Evolutionary conservation across 2,888 invertebrate genomes (phyloP).

Genomic region (Hemaris fuciformis): DNA sequence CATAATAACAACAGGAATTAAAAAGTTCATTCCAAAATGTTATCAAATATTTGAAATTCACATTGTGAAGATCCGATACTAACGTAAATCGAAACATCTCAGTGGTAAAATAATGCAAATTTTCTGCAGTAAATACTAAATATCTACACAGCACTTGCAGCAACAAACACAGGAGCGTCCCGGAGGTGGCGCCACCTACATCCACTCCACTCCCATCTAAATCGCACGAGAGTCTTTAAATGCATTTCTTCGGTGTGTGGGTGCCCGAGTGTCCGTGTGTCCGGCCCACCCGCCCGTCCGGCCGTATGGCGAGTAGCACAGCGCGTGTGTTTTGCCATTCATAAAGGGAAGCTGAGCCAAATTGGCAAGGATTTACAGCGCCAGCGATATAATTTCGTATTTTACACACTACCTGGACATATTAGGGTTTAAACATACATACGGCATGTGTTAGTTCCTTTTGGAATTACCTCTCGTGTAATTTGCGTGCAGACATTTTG

Average conservation of each 20-base stretch:
- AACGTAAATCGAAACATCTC: no score
- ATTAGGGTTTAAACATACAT: not conserved
- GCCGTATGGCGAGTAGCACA: not conserved
- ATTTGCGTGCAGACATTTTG: no score
- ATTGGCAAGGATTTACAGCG: not conserved
- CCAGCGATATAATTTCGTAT: not conserved
- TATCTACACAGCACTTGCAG: not conserved
- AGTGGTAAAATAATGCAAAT: no score
- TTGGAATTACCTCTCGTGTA: not conserved
- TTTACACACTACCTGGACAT: not conserved
- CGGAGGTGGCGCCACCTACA: not conserved
- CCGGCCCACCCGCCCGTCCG: not conserved
- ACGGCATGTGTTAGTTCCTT: not conserved
- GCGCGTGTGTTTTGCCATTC: conserved; percentile 14
- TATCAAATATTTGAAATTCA: no score
- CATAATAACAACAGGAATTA: no score
- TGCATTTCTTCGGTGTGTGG: not conserved
- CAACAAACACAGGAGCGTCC: not conserved
- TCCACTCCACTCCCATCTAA: not conserved
- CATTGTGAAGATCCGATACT: no score
- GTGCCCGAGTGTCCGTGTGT: not conserved
- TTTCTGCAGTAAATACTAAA: no score
- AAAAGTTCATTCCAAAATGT: no score
- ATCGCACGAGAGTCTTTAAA: not conserved
- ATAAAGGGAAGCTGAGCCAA: conserved; percentile 16